phyloP scores from a whole-genome alignment of 2,888 invertebrate species.

The Agonopterix subpropinquella region DNA sequence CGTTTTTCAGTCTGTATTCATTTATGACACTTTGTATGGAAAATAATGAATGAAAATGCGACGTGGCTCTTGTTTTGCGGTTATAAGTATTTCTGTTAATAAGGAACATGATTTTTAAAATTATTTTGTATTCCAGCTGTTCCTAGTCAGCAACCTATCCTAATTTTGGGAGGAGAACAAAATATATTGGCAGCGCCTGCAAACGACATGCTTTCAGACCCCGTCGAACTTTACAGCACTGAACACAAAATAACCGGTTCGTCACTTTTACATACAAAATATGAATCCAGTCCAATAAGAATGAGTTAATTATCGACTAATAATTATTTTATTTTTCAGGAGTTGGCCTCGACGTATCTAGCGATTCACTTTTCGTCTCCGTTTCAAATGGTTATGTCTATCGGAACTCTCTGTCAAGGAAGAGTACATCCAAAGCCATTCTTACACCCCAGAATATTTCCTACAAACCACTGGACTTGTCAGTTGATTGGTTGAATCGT shows the following conservation, averaged over 20 bases:
- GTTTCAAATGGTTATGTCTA: constrained; percentile 82
- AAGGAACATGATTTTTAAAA: background rate
- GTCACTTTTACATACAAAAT: background rate
- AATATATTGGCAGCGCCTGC: constrained; percentile 80
- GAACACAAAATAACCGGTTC: constrained; percentile 62
- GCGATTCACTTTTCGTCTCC: constrained; percentile 84
- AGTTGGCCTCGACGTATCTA: constrained; percentile 84
- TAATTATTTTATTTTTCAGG: constrained; percentile 63
- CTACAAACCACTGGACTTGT: constrained; percentile 81
- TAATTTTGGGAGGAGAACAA: constrained; percentile 82
- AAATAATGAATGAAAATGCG: too few relatives aligned
- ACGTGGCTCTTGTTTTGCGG: too few relatives aligned
- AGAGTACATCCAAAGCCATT: constrained; percentile 61
- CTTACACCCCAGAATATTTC: constrained; percentile 74
- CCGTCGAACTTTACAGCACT: constrained; percentile 78
- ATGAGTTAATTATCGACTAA: background rate
- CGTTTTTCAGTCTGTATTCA: too few relatives aligned
- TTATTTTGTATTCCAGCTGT: constrained; percentile 62
- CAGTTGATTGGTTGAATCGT: constrained; percentile 93
- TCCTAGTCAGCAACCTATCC: constrained; percentile 79
- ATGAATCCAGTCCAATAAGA: background rate
- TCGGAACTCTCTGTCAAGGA: constrained; percentile 65
- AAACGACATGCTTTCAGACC: constrained; percentile 80
- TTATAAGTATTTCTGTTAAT: too few relatives aligned
- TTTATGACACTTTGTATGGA: too few relatives aligned